These are phyloP conservation scores for Alentia gelatinosa DNA, from an alignment of 2,888 invertebrate genomes.

Conservation along the genomic window DNA sequence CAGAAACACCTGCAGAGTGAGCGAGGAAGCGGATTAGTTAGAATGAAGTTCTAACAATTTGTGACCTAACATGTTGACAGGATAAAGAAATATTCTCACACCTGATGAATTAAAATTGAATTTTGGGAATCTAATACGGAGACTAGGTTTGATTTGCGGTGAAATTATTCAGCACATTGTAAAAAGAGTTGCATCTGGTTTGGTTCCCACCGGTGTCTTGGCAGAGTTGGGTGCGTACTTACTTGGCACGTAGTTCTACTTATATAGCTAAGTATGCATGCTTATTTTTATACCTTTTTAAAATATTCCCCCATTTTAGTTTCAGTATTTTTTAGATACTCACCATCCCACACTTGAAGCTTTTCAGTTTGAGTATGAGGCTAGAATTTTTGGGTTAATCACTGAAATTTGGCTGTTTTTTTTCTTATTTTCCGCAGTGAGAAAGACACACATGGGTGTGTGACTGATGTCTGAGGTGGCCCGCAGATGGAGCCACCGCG, in stretches of 20 bases:
- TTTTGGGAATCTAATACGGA: background rate
- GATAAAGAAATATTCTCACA: background rate
- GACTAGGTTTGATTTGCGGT: background rate
- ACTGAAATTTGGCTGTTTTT: constrained; percentile 50
- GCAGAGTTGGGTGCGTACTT: background rate
- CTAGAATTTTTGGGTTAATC: background rate
- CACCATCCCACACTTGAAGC: constrained; percentile 6
- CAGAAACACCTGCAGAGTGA: too few species aligned
- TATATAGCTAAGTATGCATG: background rate
- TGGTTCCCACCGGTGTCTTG: constrained; percentile 10
- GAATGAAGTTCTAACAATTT: background rate
- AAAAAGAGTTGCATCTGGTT: constrained; percentile 49
- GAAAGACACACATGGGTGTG: constrained; percentile 2
- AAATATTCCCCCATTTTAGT: background rate
- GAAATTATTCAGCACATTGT: background rate
- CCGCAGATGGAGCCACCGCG: constrained; percentile 14
- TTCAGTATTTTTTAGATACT: background rate
- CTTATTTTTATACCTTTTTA: background rate
- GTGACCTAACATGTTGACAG: background rate
- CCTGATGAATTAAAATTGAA: background rate
- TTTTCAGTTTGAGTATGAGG: background rate
- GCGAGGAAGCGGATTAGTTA: too few species aligned
- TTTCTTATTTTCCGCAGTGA: constrained; percentile 38
- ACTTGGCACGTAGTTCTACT: background rate
- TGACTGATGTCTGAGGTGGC: background rate